A percentile compares a stretch with the other conserved stretches of the same genome.
These are phyloP conservation scores for Pitangus sulphuratus DNA, from an alignment of 2,797 vertebrate genomes.

Conservation along the genomic window DNA sequence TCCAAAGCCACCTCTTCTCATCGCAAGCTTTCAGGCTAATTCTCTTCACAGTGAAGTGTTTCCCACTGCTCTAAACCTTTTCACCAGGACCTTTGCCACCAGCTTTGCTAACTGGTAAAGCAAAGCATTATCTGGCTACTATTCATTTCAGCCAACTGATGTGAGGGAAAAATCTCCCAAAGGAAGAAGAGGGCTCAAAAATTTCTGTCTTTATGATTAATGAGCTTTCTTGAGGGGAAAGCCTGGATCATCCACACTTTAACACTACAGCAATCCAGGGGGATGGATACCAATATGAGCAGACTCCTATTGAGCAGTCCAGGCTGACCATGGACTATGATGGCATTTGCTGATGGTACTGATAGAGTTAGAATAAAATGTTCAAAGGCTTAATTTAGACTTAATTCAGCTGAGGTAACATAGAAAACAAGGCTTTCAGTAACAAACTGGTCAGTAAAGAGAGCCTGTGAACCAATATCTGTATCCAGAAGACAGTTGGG, in stretches of 20 bases:
- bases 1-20: conserved; percentile 7
- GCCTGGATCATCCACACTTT: not conserved
- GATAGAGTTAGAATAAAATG: not conserved
- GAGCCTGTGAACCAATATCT: not conserved
- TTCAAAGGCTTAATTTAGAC: not conserved
- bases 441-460: not conserved
- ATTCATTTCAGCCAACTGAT: not conserved
- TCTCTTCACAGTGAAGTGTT: not conserved
- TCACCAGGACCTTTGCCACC: not conserved
- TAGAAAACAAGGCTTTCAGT: not conserved
- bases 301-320: not conserved
- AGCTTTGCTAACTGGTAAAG: not conserved
- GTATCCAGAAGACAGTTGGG: not conserved
- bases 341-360: not conserved
- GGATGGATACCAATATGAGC: not conserved
- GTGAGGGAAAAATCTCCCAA: not conserved
- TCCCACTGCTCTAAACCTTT: not conserved
- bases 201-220: not conserved
- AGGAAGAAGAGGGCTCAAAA: not conserved
- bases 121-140: not conserved
- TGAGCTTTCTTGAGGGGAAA: not conserved
- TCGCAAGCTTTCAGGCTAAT: not conserved
- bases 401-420: not conserved
- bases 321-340: not conserved
- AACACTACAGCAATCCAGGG: not conserved